These are phyloP conservation scores for Drosophila ustulata DNA, from an alignment of 2,888 invertebrate genomes.

Conservation along the genomic window DNA sequence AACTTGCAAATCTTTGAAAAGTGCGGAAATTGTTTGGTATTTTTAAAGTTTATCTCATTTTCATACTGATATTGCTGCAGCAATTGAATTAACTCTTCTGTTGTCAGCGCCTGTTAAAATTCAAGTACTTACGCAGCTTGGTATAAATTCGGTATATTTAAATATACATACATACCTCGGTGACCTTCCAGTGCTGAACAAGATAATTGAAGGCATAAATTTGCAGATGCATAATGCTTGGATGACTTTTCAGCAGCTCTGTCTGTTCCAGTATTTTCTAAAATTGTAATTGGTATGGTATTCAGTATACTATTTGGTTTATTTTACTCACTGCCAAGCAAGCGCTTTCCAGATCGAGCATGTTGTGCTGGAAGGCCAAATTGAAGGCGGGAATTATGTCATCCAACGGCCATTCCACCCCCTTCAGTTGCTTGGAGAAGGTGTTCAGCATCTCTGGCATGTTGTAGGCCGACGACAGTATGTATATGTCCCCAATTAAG, in stretches of 20 bases:
- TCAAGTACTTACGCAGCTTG: not conserved
- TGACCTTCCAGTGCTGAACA: slow-evolving; percentile 48
- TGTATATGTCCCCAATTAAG: slow-evolving; percentile 48
- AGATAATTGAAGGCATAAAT: slow-evolving; percentile 58
- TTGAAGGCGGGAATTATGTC: slow-evolving; percentile 56
- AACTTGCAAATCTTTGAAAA: slow-evolving; percentile 56
- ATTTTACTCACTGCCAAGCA: slow-evolving; percentile 44
- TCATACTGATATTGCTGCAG: slow-evolving; percentile 44
- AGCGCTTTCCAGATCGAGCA: slow-evolving; percentile 47
- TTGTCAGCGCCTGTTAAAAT: slow-evolving; percentile 17
- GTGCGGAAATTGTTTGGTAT: slow-evolving; percentile 47
- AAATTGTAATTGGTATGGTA: not conserved
- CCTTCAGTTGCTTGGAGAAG: slow-evolving; percentile 30
- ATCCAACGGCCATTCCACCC: slow-evolving; percentile 43
- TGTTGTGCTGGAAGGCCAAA: slow-evolving; percentile 58
- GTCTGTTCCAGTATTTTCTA: slow-evolving; percentile 57
- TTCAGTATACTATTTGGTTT: not conserved
- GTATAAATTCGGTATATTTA: not conserved
- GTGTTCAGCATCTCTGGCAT: slow-evolving; percentile 49
- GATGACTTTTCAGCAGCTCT: slow-evolving; percentile 5
- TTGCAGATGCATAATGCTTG: slow-evolving; percentile 39
- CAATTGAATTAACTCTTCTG: slow-evolving; percentile 32
- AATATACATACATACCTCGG: slow-evolving; percentile 24
- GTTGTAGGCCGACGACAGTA: slow-evolving; percentile 54
- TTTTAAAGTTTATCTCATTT: slow-evolving; percentile 50